Evolutionary conservation across 2,888 invertebrate genomes (phyloP), one percentile per base, ranked within the genome.

Genomic region (Papilio protenor): DNA sequence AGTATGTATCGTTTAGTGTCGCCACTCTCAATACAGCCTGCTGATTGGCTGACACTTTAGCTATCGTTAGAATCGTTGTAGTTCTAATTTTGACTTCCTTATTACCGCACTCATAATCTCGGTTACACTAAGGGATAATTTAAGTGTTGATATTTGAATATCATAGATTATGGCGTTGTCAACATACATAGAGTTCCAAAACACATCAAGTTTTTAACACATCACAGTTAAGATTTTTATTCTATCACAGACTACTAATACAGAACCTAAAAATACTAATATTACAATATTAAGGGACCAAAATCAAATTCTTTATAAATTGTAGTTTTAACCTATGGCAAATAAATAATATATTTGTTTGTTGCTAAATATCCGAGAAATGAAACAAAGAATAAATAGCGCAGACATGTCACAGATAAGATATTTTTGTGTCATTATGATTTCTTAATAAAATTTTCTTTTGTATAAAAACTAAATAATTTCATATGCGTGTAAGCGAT

Each of bases 211-310:
- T 27, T 27, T 82, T 79, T 55, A 77, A 82, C 85, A 82, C 84
- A 92, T 91, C 91, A 91, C 91, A 91, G 89, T 85, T 89, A 83
- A 83, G 81, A 83, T 85, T 83, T 77, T 79, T 79, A 84, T 83
- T 84, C 88, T 91, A 91, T 90, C 91, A 92, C 91, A 91, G 89
- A 84, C 88, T 82, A 79, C 64, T 78, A 73, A 75, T 80, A 74
- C 72, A 76, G 40, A 69, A 61, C 72, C 75, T 61, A 76, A 64
- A 8, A 27, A 23, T 73, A 40, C 33, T 64, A 40, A 27, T 27
- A 27, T 27, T 27, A 27, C 2, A 27, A 27, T 27, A 2, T 33
- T 33, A 33, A 33, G 5, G 33, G 5, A 33, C 33, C 12, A 21
- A 59, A 59, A 59, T 59, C 12, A 59, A 59, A 59, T 23, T 23